Percentiles rank a stretch among this genome's conserved stretches.
Conservation (phyloP, 1,140 invertebrate genomes). For the Cydia pomonella region DNA sequence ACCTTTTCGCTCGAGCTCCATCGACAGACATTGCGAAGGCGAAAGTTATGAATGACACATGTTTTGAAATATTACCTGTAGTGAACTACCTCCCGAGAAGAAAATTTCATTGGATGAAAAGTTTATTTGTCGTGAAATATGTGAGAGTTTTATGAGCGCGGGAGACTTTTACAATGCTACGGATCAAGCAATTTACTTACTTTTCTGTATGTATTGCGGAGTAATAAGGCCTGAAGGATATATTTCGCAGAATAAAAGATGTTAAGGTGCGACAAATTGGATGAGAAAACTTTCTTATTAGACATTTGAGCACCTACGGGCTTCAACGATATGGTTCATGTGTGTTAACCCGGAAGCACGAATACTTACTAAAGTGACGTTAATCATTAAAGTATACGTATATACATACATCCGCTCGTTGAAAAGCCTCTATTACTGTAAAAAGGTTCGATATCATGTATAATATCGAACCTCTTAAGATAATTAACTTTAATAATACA, state of each 20-base stretch:
- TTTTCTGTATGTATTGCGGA: slow-evolving; percentile 66
- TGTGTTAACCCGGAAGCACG: not conserved
- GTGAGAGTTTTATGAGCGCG: slow-evolving; percentile 74
- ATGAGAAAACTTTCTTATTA: slow-evolving; percentile 69
- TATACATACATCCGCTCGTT: no score
- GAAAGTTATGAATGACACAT: slow-evolving; percentile 80
- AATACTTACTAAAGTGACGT: not conserved
- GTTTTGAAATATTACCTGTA: slow-evolving; percentile 80
- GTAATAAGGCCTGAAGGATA: slow-evolving; percentile 64
- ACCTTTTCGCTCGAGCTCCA: slow-evolving; percentile 77
- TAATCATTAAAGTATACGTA: not conserved
- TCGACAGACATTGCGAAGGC: slow-evolving; percentile 80
- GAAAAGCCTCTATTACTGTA: no score
- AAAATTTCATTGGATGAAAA: slow-evolving; percentile 76
- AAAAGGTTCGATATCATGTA: no score
- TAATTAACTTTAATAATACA: no score
- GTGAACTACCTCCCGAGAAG: slow-evolving; percentile 71
- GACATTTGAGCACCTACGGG: slow-evolving; percentile 45
- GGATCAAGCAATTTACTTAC: slow-evolving; percentile 74
- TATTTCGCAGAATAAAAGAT: slow-evolving; percentile 63
- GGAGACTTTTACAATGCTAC: slow-evolving; percentile 72
- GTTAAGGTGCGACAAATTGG: slow-evolving; percentile 74
- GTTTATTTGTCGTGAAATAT: slow-evolving; percentile 79
- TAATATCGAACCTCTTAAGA: no score
- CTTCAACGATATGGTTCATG: slow-evolving; percentile 40